Conservation (phyloP, 2,113 vertebrate species). For the Oriolus oriolus region DNA sequence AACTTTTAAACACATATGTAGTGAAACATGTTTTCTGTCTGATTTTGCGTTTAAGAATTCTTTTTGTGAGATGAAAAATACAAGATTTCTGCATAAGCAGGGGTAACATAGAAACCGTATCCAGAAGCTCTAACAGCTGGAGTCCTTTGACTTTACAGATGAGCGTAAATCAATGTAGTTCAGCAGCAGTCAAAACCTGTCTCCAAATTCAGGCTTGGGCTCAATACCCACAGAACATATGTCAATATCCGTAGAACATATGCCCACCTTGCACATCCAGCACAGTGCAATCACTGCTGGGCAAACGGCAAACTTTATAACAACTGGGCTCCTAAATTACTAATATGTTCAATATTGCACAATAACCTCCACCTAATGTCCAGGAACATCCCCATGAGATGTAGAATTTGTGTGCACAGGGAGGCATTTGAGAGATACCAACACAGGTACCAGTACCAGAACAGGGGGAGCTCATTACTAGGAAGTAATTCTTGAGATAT, state of each 20-base stretch:
- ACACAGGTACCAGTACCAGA: background rate
- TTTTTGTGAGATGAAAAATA: background rate
- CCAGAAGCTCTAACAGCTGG: background rate
- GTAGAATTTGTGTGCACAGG: background rate
- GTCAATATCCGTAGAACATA: background rate
- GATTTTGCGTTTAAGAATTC: background rate
- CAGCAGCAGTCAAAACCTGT: background rate
- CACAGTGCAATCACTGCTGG: background rate
- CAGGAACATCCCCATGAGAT: background rate
- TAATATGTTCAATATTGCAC: background rate
- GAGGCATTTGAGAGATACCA: background rate
- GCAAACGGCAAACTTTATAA: background rate
- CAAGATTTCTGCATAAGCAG: background rate
- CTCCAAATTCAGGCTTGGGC: background rate
- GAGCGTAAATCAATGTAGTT: background rate
- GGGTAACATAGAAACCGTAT: background rate
- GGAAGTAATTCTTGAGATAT: background rate
- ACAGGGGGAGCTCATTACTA: background rate
- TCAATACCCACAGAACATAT: background rate
- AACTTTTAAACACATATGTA: constrained; percentile 21
- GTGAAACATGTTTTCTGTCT: constrained; percentile 36
- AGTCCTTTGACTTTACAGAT: background rate
- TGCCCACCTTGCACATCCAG: background rate
- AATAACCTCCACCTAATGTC: background rate
- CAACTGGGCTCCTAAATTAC: background rate